Evolutionary conservation across 2,113 vertebrate species (phyloP), one percentile per base, ranked within the genome.

Genomic region (Anguilla japonica): DNA sequence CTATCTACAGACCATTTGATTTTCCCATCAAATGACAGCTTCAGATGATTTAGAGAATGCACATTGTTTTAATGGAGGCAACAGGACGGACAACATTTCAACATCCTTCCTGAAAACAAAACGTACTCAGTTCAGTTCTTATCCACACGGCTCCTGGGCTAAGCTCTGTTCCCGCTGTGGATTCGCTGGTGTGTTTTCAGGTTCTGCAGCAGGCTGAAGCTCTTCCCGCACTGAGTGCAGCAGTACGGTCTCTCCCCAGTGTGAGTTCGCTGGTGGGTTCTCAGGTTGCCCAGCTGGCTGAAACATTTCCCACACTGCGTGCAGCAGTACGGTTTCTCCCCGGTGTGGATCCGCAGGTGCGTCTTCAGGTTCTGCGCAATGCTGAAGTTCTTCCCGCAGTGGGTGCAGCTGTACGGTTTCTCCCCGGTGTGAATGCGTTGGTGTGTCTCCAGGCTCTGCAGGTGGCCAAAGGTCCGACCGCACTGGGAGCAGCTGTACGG

Each of bases 151-250:
- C 75, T 13, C 15, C 9, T n/a, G 75, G 14, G 39, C 29, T 79
- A 40, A 15, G 14, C 75, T 79, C 75, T 39, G 14, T 13, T 67
- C 1, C 60, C 34, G 34, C 75, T 79, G 75, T 79, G 75, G 7
- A 79, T 79, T 16, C 29, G n/a, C 75, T 79, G n/a, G 75, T 79
- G 75, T 16, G 75, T 79, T 39, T 39, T 79, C 14, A 79, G 39
- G 75, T 79, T 79, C 40, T 40, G 75, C 0, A 79, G 14, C n/a
- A 79, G 75, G 40, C 75, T 79, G 16, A 95, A 95, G 39, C 78
- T 81, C 50, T 95, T 95, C 7, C 93, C 93, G 16, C 95, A 96
- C 14, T 93, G 87, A 0, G 84, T 85, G 84, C 95, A 96, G 0
- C 89, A 92, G 75, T 92, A 95, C 0, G 94, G 95, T 26, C 91